These are phyloP conservation scores for Acanthosepion pharaonis DNA, from an alignment of 2,888 invertebrate genomes.

Conservation along the genomic window DNA sequence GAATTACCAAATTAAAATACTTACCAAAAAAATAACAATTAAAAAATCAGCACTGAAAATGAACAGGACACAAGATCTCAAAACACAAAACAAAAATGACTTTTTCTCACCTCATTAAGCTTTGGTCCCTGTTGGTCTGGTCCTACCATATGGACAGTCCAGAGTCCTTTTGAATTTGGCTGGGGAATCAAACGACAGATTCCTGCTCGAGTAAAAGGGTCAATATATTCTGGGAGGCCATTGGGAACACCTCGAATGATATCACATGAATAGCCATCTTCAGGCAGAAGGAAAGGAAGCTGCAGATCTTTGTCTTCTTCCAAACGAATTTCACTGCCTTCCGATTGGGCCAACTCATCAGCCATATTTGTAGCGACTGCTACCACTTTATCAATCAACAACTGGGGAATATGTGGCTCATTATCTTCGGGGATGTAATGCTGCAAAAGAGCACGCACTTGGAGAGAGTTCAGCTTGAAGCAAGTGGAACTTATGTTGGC, in stretches of 20 bases:
- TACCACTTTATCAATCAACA: slow-evolving; percentile 77
- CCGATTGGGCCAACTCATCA: slow-evolving; percentile 86
- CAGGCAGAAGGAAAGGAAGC: slow-evolving; percentile 92
- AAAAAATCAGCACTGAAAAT: background rate
- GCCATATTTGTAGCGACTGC: slow-evolving; percentile 77
- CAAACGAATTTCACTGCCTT: slow-evolving; percentile 84
- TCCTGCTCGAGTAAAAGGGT: slow-evolving; percentile 77
- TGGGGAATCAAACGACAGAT: slow-evolving; percentile 92
- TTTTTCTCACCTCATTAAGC: slow-evolving; percentile 56
- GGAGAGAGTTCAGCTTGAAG: slow-evolving; percentile 96
- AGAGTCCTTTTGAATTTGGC: slow-evolving; percentile 90
- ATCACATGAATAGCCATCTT: slow-evolving; percentile 98
- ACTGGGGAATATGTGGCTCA: slow-evolving; percentile 79
- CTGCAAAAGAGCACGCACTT: slow-evolving; percentile 88
- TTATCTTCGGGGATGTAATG: slow-evolving; percentile 82
- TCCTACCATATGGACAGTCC: slow-evolving; percentile 92
- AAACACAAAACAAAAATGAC: background rate
- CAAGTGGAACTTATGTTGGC: slow-evolving; percentile 92
- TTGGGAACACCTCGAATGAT: slow-evolving; percentile 92
- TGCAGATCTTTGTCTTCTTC: slow-evolving; percentile 91
- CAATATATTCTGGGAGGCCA: slow-evolving; percentile 76
- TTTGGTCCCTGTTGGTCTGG: slow-evolving; percentile 55
- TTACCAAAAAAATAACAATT: background rate
- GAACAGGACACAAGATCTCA: background rate
- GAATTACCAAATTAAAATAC: background rate